A percentile compares a stretch with the other conserved stretches of the same genome.
These are phyloP conservation scores for Drosophila greeni DNA, from an alignment of 2,888 invertebrate species.

Conservation along the genomic window DNA sequence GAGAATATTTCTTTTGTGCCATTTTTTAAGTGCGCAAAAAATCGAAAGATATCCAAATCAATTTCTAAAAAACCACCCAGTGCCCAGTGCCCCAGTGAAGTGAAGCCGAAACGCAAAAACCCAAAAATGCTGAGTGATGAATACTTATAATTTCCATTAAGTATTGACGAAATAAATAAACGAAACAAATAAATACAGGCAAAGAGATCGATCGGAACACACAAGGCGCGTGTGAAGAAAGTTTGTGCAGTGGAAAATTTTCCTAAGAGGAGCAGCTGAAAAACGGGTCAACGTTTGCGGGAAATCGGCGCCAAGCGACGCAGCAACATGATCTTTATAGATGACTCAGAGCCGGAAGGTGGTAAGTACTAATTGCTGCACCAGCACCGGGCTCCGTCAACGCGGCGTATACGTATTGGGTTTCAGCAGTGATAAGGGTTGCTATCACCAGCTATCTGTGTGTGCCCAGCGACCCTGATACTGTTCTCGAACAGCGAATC, in stretches of 20 bases:
- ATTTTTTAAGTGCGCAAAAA: slow-evolving; percentile 59
- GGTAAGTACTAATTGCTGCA: slow-evolving; percentile 82
- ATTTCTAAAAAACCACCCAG: slow-evolving; percentile 12
- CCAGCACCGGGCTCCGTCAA: neutral
- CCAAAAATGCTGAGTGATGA: slow-evolving; percentile 43
- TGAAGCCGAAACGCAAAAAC: slow-evolving; percentile 57
- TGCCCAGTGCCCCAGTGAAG: slow-evolving; percentile 48
- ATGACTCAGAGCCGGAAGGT: slow-evolving; percentile 93
- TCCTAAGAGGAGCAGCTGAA: slow-evolving; percentile 21
- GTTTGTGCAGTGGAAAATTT: slow-evolving; percentile 5
- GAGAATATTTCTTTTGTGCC: slow-evolving; percentile 46
- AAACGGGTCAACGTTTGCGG: slow-evolving; percentile 73
- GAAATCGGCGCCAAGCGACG: slow-evolving; percentile 58
- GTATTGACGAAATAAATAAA: slow-evolving; percentile 41
- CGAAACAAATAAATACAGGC: slow-evolving; percentile 18
- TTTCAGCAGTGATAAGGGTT: slow-evolving; percentile 34
- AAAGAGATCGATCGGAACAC: slow-evolving; percentile 15
- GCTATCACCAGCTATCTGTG: slow-evolving; percentile 15
- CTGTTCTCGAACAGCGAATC: neutral
- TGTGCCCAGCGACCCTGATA: slow-evolving; percentile 11
- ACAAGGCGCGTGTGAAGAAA: slow-evolving; percentile 8
- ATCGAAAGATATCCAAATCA: slow-evolving; percentile 13
- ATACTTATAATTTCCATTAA: slow-evolving; percentile 32
- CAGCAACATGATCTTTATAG: slow-evolving; percentile 89
- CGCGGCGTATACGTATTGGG: slow-evolving; percentile 31